Evolutionary conservation across 1,140 invertebrate genomes (phyloP), one percentile per base, ranked within the genome.

Genomic region (Helicorthomorpha holstii): DNA sequence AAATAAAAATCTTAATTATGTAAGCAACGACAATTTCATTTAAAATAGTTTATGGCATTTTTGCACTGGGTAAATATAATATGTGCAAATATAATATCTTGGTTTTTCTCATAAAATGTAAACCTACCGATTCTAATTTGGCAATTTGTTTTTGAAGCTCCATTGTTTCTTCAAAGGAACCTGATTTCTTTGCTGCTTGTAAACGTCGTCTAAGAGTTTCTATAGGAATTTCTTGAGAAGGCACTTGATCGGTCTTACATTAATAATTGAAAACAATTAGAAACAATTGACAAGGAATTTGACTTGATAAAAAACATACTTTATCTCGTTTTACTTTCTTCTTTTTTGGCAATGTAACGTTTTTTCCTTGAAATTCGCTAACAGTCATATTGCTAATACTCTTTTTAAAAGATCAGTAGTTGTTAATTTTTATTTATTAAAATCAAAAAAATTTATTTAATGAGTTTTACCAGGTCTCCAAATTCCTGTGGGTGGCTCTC

Each of bases 401-500:
- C 29, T 34, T 7, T 34, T 7, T 34, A 34, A 34, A 34, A 7
- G 29, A 7, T 16, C 7, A 7, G 29, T 34, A 7, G 7, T 34
- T 16, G 29, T 34, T 34, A 34, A 7, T 34, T 7, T 34, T 34
- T 7, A 34, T 34, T 34, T 34, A 34, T 34, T 34, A 7, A 16
- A 7, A 16, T 16, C 16, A 16, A 7, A 7, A 7, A 34, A 7
- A 34, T 34, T 34, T 34, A 16, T 34, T 34, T 34, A 21, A 42
- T 43, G 34, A 14, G 23, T 29, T 42, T 58, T 54, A 58, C 59
- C 51, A 74, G 50, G 57, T 77, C 70, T 56, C 77, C 77, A 65
- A 68, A 79, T 58, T 78, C 68, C 60, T 68, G 61, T 1, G 78
- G 77, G 61, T 78, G 74, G 48, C 75, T 77, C 10, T 70, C 72